Evolutionary conservation across 1,140 invertebrate genomes (phyloP), one percentile per base, ranked within the genome.

Genomic region (Microplitis demolitor): DNA sequence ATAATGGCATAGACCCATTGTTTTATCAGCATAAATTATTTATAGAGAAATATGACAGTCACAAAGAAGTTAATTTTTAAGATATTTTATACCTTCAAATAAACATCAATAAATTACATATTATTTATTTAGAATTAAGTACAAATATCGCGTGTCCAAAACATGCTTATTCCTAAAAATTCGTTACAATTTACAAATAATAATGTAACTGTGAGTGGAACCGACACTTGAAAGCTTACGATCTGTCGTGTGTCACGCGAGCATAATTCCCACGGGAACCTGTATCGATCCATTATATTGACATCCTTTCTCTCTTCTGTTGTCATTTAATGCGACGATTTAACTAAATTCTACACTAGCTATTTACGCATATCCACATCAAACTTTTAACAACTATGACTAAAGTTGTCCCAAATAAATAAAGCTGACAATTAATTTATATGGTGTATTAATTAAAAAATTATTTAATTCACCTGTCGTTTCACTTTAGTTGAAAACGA

Each of bases 251-350:
- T 67, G 39, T 67, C 24, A 54, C 51, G 66, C 51, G 39, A 66
- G 66, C 16, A 24, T 16, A 13, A 67, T 67, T 67, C 66, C 51
- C 66, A 67, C 33, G 66, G 66, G 66, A 53, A 53, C 9, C 50
- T 24, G 11, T 45, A 67, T 67, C 66, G 50, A 67, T 54, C 66
- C 45, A 54, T 33, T 33, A 45, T 35, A 35, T 35, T 50, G 62
- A 64, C 62, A 50, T 64, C 62, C 2, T 64, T 35, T 16, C 37
- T 50, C 14, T 34, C 14, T 11, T 14, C 37, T 50, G 33, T 11
- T 50, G 62, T 64, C 62, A 64, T 35, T 64, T 64, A 64, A 31
- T 64, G 37, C 45, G 62, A 64, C 37, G 6, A 64, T 64, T 64
- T 35, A 64, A 64, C 33, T 39, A 35, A 58, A 58, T 58, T 58